phyloP scores from a whole-genome alignment of 2,113 vertebrate genomes.

The Zosterops lateralis region DNA sequence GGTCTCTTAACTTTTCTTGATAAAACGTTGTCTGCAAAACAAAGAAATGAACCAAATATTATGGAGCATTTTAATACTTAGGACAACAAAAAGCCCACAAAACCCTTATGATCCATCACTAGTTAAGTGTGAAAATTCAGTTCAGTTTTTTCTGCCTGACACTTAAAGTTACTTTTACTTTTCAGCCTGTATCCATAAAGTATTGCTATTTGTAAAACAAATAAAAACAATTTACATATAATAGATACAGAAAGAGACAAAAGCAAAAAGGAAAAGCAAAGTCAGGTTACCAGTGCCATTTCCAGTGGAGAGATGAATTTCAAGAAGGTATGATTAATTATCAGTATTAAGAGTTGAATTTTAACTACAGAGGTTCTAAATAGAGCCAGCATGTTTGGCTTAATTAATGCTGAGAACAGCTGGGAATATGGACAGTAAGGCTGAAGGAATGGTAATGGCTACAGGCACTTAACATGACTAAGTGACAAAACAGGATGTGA shows the following conservation, averaged over 20 bases:
- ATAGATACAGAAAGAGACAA: neutral
- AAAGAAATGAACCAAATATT: neutral
- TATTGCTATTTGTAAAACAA: neutral
- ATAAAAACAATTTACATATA: neutral
- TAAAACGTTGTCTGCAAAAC: neutral
- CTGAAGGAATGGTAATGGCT: neutral
- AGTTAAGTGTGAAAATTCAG: neutral
- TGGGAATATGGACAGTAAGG: neutral
- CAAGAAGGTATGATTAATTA: neutral
- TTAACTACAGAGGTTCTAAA: neutral
- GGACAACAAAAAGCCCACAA: neutral
- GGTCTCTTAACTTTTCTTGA: neutral
- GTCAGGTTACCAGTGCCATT: neutral
- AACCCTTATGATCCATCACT: neutral
- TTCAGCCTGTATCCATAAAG: neutral
- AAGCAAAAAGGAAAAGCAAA: neutral
- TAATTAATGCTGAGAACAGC: neutral
- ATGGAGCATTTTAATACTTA: neutral
- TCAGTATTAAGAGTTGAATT: neutral
- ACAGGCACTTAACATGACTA: neutral
- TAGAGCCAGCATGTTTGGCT: neutral
- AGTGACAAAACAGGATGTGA: neutral
- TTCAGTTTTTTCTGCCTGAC: neutral
- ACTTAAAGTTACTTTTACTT: neutral
- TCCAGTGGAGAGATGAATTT: neutral